Base-by-base conservation (phyloP, 1,140 invertebrate genomes). In the Mesaphorura yosii region DNA sequence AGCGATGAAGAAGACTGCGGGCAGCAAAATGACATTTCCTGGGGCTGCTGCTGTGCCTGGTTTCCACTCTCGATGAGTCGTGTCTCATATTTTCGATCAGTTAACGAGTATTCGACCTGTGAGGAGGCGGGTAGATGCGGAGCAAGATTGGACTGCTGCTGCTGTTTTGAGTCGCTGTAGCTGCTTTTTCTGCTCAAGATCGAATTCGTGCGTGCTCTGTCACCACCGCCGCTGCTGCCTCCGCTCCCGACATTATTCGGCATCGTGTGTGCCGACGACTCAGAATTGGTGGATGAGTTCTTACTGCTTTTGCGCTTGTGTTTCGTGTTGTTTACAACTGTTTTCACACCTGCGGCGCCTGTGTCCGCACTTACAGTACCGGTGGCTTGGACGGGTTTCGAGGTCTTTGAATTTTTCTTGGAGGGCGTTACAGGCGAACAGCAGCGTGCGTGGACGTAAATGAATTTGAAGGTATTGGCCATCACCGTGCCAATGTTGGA, bases 401-500 rank as follows among this genome's bases (percentile, higher is more conserved):
- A 48, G 22, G 44, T 27, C 23, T 47, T 48, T 17, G 27, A n/a
- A 40, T 47, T 23, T 19, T 25, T 37, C 23, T 20, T 26, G n/a
- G n/a, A n/a, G n/a, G n/a, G n/a, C 2, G 40, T 19, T 0, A 40
- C 27, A 22, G 38, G 25, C 14, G 53, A 51, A 19, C 44, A 50
- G 45, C 78, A 78, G 64, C 79, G 82, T 6, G 82, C 68, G 59
- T 76, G 76, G 37, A 79, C 73, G 68, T 86, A 88, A 5, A 76
- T 76, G 62, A 79, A 76, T 62, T 83, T 77, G 55, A 86, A 80
- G 1, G 79, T 75, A 26, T 79, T 74, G 17, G 86, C 86, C 52
- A 89, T 72, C 38, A 84, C 73, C n/a, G 80, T 78, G 1, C 88
- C 88, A 45, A 91, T 75, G 62, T 88, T 88, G 3, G 86, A 86